Evolutionary conservation across 2,797 vertebrate genomes (phyloP), one percentile per base, ranked within the genome.

Genomic region (Emys orbicularis): DNA sequence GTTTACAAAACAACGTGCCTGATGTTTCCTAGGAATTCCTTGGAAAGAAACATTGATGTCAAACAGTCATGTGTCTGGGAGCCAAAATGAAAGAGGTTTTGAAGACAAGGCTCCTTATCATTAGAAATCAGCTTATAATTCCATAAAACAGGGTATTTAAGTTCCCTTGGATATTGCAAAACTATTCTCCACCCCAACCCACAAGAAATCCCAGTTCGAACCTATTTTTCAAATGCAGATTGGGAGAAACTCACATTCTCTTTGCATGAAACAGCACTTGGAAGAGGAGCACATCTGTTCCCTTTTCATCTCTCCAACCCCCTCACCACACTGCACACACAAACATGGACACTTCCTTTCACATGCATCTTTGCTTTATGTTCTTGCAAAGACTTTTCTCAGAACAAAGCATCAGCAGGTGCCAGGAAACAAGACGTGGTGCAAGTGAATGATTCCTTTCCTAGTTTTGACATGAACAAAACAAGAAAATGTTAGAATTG

Each of bases 11-110:
- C 47, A 81, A 94, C 84, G 49, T 23, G 34, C 2, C 54, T 95
- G 61, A 88, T 89, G 56, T 92, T 95, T 92, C 83, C 88, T 94
- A 92, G 90, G 79, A 95, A 86, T 89, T 53, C 3, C 50, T 96
- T 97, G 90, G 80, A 93, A 94, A 92, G 81, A 83, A 82, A 76
- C 53, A 52, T 49, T 47, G 90, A 85, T 91, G 15, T 83, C 16
- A 95, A 88, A 79, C 89, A 68, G 52, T 77, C 82, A 90, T 37
- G 83, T 87, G 82, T 15, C 34, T 74, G 44, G 41, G 87, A 95
- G 83, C 87, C 85, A 96, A 97, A 97, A 94, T 93, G 87, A 96
- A 97, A 89, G 83, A 81, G 3, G 19, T 95, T 96, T 97, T 96
- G 86, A 87, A 47, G 25, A 88, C 52, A 95, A 88, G 53, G 34